phyloP scores from a whole-genome alignment of 2,797 vertebrate species.

The Eulemur albifrons region DNA sequence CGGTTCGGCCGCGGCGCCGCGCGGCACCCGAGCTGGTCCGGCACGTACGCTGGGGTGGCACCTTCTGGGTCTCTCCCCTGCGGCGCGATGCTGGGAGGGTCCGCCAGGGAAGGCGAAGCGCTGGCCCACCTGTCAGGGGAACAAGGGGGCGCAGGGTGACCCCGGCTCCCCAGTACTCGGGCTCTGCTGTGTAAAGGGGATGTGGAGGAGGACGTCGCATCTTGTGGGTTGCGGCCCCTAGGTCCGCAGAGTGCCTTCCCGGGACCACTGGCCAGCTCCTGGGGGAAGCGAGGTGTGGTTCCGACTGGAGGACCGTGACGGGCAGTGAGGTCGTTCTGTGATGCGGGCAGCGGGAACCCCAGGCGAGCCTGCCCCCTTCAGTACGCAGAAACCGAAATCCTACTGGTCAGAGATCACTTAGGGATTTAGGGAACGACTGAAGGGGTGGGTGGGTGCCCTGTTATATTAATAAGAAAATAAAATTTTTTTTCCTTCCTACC shows the following conservation, averaged over 20 bases:
- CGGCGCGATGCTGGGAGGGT: neutral
- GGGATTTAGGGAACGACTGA: neutral
- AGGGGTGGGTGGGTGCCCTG: neutral
- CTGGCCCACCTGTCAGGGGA: neutral
- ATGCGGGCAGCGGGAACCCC: neutral
- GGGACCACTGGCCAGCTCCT: neutral
- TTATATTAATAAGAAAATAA: neutral
- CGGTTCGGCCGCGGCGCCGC: neutral
- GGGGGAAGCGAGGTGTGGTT: neutral
- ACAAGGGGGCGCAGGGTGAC: neutral
- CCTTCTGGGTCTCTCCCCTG: rapidly evolving
- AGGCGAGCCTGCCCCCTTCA: too few relatives aligned
- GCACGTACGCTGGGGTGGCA: rapidly evolving
- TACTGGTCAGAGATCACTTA: neutral
- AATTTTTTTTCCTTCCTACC: neutral
- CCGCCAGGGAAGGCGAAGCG: neutral
- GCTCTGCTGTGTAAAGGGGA: neutral
- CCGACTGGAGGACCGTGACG: rapidly evolving
- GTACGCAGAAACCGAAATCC: neutral
- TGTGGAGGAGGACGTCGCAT: too few relatives aligned
- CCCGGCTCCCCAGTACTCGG: neutral
- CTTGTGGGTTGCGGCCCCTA: neutral
- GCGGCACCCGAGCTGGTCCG: rapidly evolving
- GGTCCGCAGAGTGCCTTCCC: neutral
- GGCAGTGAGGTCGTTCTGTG: too few relatives aligned